Conservation (phyloP, 2,113 vertebrate genomes). For the Calonectris borealis region DNA sequence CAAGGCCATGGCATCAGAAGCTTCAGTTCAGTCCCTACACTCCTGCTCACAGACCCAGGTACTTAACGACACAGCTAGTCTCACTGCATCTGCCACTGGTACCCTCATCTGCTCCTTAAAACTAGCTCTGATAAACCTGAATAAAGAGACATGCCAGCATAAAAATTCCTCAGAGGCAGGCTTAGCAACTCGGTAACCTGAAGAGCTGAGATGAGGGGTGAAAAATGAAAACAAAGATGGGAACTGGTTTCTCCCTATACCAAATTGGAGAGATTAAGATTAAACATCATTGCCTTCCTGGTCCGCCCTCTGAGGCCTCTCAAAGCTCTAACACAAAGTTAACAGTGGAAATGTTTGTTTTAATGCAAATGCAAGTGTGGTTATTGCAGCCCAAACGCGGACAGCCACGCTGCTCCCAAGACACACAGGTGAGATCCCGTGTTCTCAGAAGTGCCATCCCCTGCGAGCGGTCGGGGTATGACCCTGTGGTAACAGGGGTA, state of each 20-base stretch:
- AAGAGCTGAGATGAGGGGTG: background rate
- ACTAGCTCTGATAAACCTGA: background rate
- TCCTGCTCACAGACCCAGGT: background rate
- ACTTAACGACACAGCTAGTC: background rate
- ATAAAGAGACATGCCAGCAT: background rate
- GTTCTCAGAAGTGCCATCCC: background rate
- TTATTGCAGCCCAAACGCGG: background rate
- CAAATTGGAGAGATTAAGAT: accelerated
- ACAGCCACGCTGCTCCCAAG: background rate
- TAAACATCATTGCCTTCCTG: background rate
- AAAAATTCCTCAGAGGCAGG: background rate
- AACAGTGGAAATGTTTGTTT: background rate
- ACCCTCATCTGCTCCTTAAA: background rate
- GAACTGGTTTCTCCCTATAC: background rate
- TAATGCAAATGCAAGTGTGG: background rate
- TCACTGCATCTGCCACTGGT: background rate
- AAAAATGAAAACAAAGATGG: background rate
- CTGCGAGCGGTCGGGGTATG: accelerated
- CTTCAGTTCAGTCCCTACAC: background rate
- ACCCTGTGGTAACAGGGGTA: background rate
- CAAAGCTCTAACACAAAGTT: background rate
- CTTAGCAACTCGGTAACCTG: background rate
- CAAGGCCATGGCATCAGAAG: background rate
- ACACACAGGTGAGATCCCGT: accelerated
- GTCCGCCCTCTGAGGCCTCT: accelerated